phyloP scores from a whole-genome alignment of 2,797 vertebrate species.

The Garrulus glandarius region DNA sequence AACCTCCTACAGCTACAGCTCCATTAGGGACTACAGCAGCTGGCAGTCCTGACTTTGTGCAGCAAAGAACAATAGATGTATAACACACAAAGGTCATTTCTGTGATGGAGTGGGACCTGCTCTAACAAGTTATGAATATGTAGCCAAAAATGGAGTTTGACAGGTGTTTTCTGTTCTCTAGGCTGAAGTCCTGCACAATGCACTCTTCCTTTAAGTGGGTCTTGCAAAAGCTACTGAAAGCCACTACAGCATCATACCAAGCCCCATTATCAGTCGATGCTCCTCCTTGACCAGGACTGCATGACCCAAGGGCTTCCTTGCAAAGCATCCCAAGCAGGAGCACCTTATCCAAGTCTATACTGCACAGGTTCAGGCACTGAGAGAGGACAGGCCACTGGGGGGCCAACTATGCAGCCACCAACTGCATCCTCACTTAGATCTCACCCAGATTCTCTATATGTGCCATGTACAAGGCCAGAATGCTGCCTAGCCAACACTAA shows the following conservation, averaged over 20 bases:
- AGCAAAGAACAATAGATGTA: slow-evolving; percentile 3
- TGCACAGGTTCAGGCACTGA: background rate
- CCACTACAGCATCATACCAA: background rate
- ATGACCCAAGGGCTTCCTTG: background rate
- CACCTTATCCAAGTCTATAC: background rate
- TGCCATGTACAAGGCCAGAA: background rate
- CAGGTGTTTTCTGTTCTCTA: slow-evolving; percentile 8
- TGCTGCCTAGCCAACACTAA: background rate
- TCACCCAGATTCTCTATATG: background rate
- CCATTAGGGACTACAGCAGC: background rate
- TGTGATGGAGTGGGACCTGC: background rate
- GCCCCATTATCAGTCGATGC: accelerated
- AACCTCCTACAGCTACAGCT: background rate
- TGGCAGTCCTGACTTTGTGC: background rate
- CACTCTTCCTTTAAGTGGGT: background rate
- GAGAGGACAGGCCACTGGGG: background rate
- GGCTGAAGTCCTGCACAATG: background rate
- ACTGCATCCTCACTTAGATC: background rate
- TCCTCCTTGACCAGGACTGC: background rate
- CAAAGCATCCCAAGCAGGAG: background rate
- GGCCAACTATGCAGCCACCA: background rate
- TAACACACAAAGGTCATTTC: slow-evolving; percentile 32
- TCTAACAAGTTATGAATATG: slow-evolving; percentile 55
- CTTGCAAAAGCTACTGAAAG: background rate
- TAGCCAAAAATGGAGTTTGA: slow-evolving; percentile 40